Evolutionary conservation across 2,113 vertebrate genomes (phyloP).

Genomic region (Hydrolagus affinis): DNA sequence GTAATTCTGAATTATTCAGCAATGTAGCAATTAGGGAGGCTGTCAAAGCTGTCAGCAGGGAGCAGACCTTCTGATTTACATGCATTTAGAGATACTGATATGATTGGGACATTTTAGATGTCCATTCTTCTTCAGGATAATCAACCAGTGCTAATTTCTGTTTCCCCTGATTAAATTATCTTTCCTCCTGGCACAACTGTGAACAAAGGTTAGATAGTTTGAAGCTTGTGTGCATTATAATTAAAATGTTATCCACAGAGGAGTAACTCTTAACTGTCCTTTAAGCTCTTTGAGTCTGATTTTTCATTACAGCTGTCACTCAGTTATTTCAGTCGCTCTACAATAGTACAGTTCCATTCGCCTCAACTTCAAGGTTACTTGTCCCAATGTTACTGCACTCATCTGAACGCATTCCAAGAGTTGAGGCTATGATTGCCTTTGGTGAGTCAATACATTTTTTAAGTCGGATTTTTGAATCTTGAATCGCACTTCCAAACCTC

Average conservation of each 20-base stretch:
- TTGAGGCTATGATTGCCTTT: not conserved
- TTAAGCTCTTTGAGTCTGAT: conserved; percentile 3
- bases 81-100: not conserved
- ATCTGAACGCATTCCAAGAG: not conserved
- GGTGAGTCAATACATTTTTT: no score
- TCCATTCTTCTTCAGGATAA: conserved; percentile 23
- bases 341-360: conserved; percentile 1
- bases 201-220: not conserved
- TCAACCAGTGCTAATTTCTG: not conserved
- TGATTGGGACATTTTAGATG: not conserved
- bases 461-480: no score
- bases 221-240: conserved; percentile 13
- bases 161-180: not conserved
- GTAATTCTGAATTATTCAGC: no score
- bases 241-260: conserved; percentile 26
- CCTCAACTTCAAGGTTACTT: conserved; percentile 20
- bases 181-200: not conserved
- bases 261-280: conserved; percentile 21
- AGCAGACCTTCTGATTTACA: not conserved
- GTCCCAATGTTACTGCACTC: not conserved
- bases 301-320: conserved; percentile 15
- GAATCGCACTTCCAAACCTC: no score
- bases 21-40: no score
- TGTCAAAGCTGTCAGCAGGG: not conserved
- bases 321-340: not conserved